A percentile compares a stretch with the other conserved stretches of the same genome.
These are phyloP conservation scores for Urocolius indicus DNA, from an alignment of 2,113 vertebrate species.

Conservation along the genomic window DNA sequence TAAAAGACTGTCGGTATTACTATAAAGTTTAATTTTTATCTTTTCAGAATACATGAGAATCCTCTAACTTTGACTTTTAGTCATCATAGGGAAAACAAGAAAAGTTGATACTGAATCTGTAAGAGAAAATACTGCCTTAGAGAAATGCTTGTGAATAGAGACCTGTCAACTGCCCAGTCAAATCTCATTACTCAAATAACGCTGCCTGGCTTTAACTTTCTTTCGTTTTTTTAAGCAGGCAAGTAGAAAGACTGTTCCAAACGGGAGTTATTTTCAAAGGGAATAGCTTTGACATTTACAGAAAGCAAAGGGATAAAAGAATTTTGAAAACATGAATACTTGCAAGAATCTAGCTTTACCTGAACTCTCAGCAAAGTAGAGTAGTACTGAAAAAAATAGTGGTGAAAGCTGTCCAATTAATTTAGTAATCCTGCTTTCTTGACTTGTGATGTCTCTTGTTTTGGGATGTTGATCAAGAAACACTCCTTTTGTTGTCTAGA, in stretches of 20 bases:
- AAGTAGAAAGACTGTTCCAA: not conserved
- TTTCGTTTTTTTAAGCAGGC: not conserved
- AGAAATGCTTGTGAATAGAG: not conserved
- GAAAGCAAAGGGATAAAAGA: conserved; percentile 37
- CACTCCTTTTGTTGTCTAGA: not conserved
- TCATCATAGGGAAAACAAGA: not conserved
- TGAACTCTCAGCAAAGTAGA: not conserved
- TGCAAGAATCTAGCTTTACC: not conserved
- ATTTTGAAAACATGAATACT: not conserved
- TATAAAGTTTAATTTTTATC: not conserved
- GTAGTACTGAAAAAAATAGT: not conserved
- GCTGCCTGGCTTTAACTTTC: not conserved
- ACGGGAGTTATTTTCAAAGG: conserved; percentile 8
- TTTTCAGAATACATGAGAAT: conserved; percentile 1
- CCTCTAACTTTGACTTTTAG: not conserved
- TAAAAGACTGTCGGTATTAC: not conserved
- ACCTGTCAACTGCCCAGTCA: not conserved
- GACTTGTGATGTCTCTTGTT: not conserved
- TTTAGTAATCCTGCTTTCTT: not conserved
- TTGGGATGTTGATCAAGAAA: not conserved
- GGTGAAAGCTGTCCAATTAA: not conserved
- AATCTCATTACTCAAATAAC: not conserved
- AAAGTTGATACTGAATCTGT: not conserved
- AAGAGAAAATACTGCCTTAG: not conserved
- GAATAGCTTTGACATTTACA: conserved; percentile 31